These are phyloP conservation scores for Sternarchorhynchus goeldii DNA, from an alignment of 2,797 vertebrate species.

Conservation along the genomic window DNA sequence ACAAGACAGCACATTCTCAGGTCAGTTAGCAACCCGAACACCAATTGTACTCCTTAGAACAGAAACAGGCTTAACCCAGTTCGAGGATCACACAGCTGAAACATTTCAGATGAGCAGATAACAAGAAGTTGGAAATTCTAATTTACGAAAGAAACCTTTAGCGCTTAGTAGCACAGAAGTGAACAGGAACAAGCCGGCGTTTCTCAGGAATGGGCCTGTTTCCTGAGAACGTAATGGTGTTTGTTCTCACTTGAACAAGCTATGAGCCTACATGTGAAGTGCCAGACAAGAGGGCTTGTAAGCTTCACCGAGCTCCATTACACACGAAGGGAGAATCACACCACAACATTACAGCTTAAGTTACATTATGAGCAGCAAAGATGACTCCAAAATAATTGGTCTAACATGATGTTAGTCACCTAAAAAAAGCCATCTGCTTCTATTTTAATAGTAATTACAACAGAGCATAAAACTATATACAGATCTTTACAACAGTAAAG, in stretches of 20 bases:
- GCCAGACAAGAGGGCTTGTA: too few species aligned
- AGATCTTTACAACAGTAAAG: too few species aligned
- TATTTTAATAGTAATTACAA: too few species aligned
- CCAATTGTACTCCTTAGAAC: not conserved
- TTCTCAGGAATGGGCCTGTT: slow-evolving; percentile 9
- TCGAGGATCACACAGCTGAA: not conserved
- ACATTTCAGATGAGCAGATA: not conserved
- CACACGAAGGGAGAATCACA: too few species aligned
- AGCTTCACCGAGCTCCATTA: too few species aligned
- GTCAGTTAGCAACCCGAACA: not conserved
- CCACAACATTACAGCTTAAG: too few species aligned
- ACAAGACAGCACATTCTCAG: not conserved
- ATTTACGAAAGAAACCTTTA: not conserved
- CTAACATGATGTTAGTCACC: too few species aligned
- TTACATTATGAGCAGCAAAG: too few species aligned
- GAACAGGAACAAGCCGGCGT: not conserved
- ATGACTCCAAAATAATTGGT: too few species aligned
- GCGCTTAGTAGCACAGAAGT: not conserved
- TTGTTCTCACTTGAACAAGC: not conserved
- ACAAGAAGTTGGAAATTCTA: slow-evolving; percentile 24
- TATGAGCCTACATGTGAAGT: too few species aligned
- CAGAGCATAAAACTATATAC: too few species aligned
- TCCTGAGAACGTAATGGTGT: slow-evolving; percentile 11
- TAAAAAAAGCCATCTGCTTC: too few species aligned
- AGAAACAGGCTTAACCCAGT: not conserved